phyloP scores from a whole-genome alignment of 2,113 vertebrate genomes.

The Colinus virginianus region DNA sequence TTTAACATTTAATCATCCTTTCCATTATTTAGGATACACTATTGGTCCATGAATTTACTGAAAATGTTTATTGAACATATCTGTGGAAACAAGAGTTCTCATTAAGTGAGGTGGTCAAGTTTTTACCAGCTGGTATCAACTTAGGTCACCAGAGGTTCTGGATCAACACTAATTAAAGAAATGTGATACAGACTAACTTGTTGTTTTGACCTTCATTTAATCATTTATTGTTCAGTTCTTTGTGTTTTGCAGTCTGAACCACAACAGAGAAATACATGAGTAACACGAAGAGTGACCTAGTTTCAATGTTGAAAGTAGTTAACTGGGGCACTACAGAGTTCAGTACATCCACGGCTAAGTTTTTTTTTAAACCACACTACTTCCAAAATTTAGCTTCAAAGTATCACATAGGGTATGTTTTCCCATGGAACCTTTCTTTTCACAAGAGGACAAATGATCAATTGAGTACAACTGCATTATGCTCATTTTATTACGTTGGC shows the following conservation, averaged over 20 bases:
- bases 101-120: slow-evolving; percentile 30
- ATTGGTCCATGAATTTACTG: slow-evolving; percentile 40
- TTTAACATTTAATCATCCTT: slow-evolving; percentile 53
- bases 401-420: neutral
- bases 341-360: neutral
- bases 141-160: neutral
- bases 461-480: neutral
- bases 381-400: slow-evolving; percentile 10
- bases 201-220: slow-evolving; percentile 6
- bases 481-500: neutral
- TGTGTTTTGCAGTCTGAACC: neutral
- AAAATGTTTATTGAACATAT: slow-evolving; percentile 18
- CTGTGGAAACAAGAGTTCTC: slow-evolving; percentile 23
- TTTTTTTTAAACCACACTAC: neutral
- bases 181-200: neutral
- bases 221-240: neutral
- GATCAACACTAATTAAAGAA: neutral
- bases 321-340: neutral
- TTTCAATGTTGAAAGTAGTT: neutral
- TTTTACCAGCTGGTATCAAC: slow-evolving; percentile 23
- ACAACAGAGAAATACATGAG: neutral
- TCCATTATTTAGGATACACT: slow-evolving; percentile 29
- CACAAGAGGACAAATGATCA: slow-evolving; percentile 20
- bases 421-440: neutral
- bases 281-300: neutral